Percentiles rank a stretch among this genome's conserved stretches.
Evolutionary conservation across 2,113 vertebrate genomes (phyloP).

Genomic region (Trochalopteron elliotii): DNA sequence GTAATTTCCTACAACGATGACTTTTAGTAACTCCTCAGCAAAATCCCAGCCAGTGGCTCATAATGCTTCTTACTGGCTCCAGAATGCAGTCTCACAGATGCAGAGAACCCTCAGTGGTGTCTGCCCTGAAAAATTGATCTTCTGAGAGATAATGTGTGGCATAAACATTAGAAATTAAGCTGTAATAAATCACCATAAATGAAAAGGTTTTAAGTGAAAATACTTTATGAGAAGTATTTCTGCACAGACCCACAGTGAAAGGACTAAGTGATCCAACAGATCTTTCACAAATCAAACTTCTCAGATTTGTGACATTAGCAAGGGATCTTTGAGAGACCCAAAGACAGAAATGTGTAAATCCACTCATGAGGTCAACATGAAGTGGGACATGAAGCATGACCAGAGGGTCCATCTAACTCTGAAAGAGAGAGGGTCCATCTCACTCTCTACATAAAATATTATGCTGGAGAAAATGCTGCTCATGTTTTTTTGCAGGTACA

Average conservation of each 20-base stretch:
- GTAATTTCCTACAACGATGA: background rate
- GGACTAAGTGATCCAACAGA: conserved; percentile 15
- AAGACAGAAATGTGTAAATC: background rate
- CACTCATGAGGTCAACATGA: background rate
- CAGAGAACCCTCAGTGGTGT: background rate
- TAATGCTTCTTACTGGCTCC: background rate
- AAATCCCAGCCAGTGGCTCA: background rate
- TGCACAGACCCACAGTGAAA: background rate
- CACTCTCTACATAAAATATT: background rate
- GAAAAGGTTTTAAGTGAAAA: background rate
- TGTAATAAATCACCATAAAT: background rate
- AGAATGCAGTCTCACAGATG: background rate
- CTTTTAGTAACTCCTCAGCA: background rate
- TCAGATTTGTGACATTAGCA: background rate
- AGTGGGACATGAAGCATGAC: background rate
- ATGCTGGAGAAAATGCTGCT: background rate
- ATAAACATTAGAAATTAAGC: conserved; percentile 23
- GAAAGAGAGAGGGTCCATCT: background rate
- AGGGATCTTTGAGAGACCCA: background rate
- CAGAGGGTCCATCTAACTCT: background rate
- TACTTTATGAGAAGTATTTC: background rate
- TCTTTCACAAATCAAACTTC: background rate
- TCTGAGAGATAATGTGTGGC: background rate
- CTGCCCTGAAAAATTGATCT: conserved; percentile 13
- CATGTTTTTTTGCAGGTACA: background rate